Base-by-base conservation (phyloP, 2,797 vertebrate species). In the Cichlasoma orientale region DNA sequence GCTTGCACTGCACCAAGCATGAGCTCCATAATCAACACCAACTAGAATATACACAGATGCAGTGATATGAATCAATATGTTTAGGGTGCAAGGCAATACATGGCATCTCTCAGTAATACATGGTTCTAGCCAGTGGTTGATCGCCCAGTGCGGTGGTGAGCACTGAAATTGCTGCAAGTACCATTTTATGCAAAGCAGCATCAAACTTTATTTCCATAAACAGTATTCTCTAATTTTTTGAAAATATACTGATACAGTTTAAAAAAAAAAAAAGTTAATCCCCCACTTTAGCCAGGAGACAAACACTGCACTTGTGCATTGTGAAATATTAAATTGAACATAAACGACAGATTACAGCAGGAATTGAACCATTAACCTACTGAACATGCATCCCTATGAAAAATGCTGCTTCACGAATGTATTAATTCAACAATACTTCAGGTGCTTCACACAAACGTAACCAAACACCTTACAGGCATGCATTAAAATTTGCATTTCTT, bases 11-110 rank as follows among this genome's bases (percentile, higher is more conserved):
- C 85, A 77, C 27, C 57, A 11, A 88, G 72, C 87, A 83, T 79
- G 47, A 88, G 89, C 83, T 53, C 13, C 52, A 3, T 61, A 0
- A 78, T 82, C 82, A 25, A 66, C 84, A 88, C 86, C 82, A 89
- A 75, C 80, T 56, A 13, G 72, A 85, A 86, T 53, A 86, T 53
- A 41, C 10, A 13, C 77, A 85, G 79, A 78, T 54, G 27, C 53
- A 77, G 85, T 53, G 4, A 21, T 50, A 50, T 50, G 25, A 50
- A 68, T 50, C 16, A 68, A 29, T 27, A 68, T 18, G 41, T 68
- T 68, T 19, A 68, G 61, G 61, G 10, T 68, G 27, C 25, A 29
- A 50, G 41, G 25, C 18, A 50, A 68, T 50, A 50, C 25, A n/a
- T 66, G 41, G 12, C 61, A 47, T 50, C 6, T 68, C 41, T 68